Base-by-base conservation (phyloP, 2,797 vertebrate species). In the Cuculus canorus region DNA sequence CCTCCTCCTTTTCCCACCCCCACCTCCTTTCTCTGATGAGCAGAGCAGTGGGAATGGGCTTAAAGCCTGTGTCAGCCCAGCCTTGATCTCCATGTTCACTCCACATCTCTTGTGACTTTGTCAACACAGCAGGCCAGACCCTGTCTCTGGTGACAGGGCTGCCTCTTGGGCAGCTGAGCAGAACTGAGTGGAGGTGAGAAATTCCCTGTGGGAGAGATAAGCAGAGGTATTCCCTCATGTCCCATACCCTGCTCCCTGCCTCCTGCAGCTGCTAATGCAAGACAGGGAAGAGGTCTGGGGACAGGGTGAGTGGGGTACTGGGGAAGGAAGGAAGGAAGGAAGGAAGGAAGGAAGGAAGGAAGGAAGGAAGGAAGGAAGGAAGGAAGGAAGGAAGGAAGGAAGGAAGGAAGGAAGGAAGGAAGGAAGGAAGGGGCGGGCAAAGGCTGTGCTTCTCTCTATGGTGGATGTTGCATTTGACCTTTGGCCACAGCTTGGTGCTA, bases 81-180 rank as follows among this genome's bases (percentile, higher is more conserved):
- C 83, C 95, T 96, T 94, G 93, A 96, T 96, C 91, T 96, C 64
- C 64, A 59, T 82, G 85, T 82, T 78, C 60, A 57, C 64, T 85
- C 59, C 37, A 71, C 93, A 94, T 94, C 68, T 92, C 91, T 87
- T 93, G 50, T 85, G 91, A 93, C 86, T 95, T 94, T 90, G 83
- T 95, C 86, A 94, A 82, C 47, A 88, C 60, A 80, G 48, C 60
- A 41, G 30, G 78, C 75, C 86, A 95, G 90, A 93, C 6, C 0
- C 48, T 73, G 68, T 68, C 86, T 92, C 78, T 93, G 81, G 78
- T 1, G 11, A 93, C 85, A 88, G 78, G 37, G 41, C 79, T 91
- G 86, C 75, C 75, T 79, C 80, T 71, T 7, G 19, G 48, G 91
- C 77, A 92, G 60, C 64, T 90, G 69, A 83, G 82, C 87, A 93